Evolutionary conservation across 2,888 invertebrate genomes (phyloP).

Genomic region (Oscheius onirici): DNA sequence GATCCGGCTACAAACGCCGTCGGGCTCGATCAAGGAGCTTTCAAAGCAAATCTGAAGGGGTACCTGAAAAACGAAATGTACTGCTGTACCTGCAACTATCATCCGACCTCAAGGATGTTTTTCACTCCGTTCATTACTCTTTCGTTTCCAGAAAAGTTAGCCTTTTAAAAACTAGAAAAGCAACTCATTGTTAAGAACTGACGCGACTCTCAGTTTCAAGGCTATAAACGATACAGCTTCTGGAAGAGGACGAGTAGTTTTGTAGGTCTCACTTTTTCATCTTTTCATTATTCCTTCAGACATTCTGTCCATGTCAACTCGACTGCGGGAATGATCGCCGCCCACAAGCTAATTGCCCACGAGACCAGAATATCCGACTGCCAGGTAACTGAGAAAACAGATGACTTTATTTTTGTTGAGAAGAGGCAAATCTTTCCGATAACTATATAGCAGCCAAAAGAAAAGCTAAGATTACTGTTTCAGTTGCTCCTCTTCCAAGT

Average conservation of each 20-base stretch:
- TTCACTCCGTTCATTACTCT: constrained; percentile 14
- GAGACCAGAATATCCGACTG: constrained; percentile 25
- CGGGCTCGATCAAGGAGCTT: constrained; percentile 10
- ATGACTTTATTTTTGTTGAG: not conserved
- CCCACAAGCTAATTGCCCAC: constrained; percentile 22
- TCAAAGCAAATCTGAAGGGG: constrained; percentile 9
- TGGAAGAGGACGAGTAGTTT: not conserved
- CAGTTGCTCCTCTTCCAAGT: constrained; percentile 30
- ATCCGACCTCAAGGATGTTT: not conserved
- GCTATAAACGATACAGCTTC: not conserved
- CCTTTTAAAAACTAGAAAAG: not conserved
- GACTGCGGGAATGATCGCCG: constrained; percentile 3
- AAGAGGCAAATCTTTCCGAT: too few relatives aligned
- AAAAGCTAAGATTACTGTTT: constrained; percentile 1
- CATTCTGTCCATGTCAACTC: constrained; percentile 3
- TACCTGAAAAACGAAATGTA: not conserved
- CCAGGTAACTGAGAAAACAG: constrained; percentile 6
- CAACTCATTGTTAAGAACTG: not conserved
- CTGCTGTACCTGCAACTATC: constrained; percentile 3
- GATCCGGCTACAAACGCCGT: not conserved
- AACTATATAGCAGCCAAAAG: too few relatives aligned
- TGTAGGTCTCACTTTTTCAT: not conserved
- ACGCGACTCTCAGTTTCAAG: not conserved
- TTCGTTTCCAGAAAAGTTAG: constrained; percentile 10
- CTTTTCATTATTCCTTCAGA: not conserved